Evolutionary conservation across 2,797 vertebrate genomes (phyloP), one percentile per base, ranked within the genome.

Genomic region (Malurus splendens): DNA sequence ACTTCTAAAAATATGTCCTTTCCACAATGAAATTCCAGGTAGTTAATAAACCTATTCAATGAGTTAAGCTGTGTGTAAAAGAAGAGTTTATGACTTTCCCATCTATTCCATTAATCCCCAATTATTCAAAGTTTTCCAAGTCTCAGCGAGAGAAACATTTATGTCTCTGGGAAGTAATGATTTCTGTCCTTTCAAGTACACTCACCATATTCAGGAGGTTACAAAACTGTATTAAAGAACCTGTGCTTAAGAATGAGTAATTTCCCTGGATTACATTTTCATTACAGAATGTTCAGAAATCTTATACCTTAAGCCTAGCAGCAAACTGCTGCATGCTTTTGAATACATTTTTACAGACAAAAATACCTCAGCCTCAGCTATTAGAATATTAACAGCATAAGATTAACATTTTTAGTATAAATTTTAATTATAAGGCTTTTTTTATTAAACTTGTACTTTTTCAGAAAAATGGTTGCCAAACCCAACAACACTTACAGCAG

Each of bases 191-290:
- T 94, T 91, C 70, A 90, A 95, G 89, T 77, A 84, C 45, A 92
- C 65, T 93, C 42, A 79, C 67, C 14, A n/a, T 42, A 92, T 90
- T 81, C 89, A 90, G 67, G 51, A 83, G 56, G 90, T 90, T 93
- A 87, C 47, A 90, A 87, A 95, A 91, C 25, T 86, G 32, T 82
- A 87, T 78, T 92, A 83, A 94, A 92, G 42, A 95, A 83, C 27
- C 59, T 33, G 39, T 32, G 36, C 41, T 86, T 92, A 88, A 91
- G 72, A 92, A 90, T 80, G 78, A 90, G 87, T 92, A 89, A 75
- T 95, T 93, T 94, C 70, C 51, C 36, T 90, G 93, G 94, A 96
- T 96, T 96, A 95, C 60, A 88, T 90, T 86, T 82, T 96, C 87
- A 95, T 94, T 95, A 94, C 64, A 83, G 60, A 90, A 84, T 92